These are phyloP conservation scores for Gisinianus flammeolus DNA, from an alignment of 2,888 invertebrate genomes.

Conservation along the genomic window DNA sequence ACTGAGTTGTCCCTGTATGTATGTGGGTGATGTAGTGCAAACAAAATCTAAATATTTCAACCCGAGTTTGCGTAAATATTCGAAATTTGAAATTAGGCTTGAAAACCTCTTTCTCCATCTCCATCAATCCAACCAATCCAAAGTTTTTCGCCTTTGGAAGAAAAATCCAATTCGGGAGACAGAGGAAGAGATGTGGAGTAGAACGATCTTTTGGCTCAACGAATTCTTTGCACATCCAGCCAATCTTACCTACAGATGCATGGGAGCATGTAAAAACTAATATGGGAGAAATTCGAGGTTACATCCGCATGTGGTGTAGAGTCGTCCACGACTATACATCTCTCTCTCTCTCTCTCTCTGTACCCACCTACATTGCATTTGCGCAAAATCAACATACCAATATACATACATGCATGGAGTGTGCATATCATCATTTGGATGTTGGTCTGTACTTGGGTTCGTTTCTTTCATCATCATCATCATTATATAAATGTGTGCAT, in stretches of 20 bases:
- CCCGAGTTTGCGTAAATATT: background rate
- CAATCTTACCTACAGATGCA: background rate
- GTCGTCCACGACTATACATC: background rate
- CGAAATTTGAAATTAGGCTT: constrained; percentile 1
- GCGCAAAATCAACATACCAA: constrained; percentile 40
- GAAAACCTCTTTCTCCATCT: background rate
- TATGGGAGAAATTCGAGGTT: background rate
- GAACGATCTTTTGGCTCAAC: constrained; percentile 32
- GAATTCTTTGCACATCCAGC: constrained; percentile 31
- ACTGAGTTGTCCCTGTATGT: too few relatives aligned
- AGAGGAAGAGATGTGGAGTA: constrained; percentile 8
- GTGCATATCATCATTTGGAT: background rate
- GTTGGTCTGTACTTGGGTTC: background rate
- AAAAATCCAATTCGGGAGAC: constrained; percentile 3
- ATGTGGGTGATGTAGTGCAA: too few relatives aligned
- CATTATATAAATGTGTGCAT: background rate
- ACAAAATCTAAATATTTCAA: too few relatives aligned
- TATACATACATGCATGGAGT: background rate
- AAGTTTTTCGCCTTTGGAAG: background rate
- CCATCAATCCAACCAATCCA: background rate
- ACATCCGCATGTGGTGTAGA: background rate
- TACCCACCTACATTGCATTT: constrained; percentile 10
- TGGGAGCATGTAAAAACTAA: background rate
- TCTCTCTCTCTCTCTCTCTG: too few relatives aligned
- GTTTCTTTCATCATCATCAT: background rate